Conservation (phyloP, 1,140 invertebrate species). For the Lysiphlebus fabarum region DNA sequence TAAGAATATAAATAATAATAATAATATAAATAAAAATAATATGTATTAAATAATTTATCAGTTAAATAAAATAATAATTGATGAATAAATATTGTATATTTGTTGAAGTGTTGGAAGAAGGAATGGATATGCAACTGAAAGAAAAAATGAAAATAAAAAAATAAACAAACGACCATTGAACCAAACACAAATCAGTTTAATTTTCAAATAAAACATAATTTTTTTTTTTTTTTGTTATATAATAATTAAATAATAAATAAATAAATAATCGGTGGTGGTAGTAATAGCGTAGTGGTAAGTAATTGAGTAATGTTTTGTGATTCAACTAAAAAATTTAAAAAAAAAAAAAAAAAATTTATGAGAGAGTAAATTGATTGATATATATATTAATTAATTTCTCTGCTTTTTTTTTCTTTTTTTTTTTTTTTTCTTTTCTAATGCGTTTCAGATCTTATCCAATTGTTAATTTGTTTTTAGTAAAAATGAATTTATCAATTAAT, state of each 20-base stretch:
- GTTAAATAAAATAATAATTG: too few species aligned
- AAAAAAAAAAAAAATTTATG: constrained; percentile 29
- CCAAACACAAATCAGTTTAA: constrained; percentile 57
- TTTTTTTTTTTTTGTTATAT: constrained; percentile 51
- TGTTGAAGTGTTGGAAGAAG: too few species aligned
- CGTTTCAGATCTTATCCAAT: not conserved
- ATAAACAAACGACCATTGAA: constrained; percentile 52
- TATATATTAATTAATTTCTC: not conserved
- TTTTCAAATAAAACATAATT: constrained; percentile 56
- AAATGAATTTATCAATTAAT: not conserved
- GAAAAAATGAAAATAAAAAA: constrained; percentile 41
- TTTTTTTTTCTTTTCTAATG: not conserved
- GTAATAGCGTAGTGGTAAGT: constrained; percentile 32
- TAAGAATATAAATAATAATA: too few species aligned
- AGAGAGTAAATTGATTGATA: constrained; percentile 17
- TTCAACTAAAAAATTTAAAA: too few species aligned
- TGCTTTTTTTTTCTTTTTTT: not conserved
- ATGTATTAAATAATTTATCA: too few species aligned
- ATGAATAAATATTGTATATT: too few species aligned
- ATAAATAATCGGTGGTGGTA: constrained; percentile 51
- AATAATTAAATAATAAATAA: constrained; percentile 54
- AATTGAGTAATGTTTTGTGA: constrained; percentile 26
- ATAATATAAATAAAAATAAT: too few species aligned
- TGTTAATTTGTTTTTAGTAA: not conserved
- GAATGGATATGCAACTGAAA: constrained; percentile 41